A percentile compares a stretch with the other conserved stretches of the same genome.
phyloP scores from a whole-genome alignment of 2,113 vertebrate genomes.

The Corythoichthys intestinalis region DNA sequence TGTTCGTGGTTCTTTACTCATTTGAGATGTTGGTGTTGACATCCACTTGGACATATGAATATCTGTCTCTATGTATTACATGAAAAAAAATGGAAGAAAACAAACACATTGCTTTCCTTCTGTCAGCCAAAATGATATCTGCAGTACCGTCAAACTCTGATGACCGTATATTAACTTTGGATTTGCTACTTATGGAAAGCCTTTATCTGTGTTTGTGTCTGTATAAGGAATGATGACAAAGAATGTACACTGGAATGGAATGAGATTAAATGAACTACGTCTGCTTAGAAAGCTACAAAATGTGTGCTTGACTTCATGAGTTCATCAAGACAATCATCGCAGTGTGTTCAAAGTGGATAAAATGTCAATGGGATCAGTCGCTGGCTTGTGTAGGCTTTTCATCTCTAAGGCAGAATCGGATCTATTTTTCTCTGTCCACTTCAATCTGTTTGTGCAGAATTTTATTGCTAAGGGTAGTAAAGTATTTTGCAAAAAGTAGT shows the following conservation, averaged over 20 bases:
- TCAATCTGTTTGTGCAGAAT: not conserved
- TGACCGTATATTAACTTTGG: constrained; percentile 33
- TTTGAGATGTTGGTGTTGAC: constrained; percentile 59
- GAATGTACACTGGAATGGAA: constrained; percentile 68
- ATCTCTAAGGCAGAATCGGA: not conserved
- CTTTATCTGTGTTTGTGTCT: constrained; percentile 66
- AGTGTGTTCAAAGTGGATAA: not conserved
- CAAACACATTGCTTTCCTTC: constrained; percentile 51
- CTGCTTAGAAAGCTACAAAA: constrained; percentile 63
- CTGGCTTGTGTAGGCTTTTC: too few species aligned
- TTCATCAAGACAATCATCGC: constrained; percentile 23
- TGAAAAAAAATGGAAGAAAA: not conserved
- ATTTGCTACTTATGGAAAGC: constrained; percentile 42
- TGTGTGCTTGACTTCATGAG: constrained; percentile 45
- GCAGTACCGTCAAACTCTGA: constrained; percentile 42
- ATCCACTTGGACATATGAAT: constrained; percentile 61
- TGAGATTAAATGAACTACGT: constrained; percentile 60
- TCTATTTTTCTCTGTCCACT: constrained; percentile 1
- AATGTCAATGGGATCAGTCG: not conserved
- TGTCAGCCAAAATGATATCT: constrained; percentile 53
- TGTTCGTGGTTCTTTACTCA: constrained; percentile 46
- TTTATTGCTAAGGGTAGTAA: not conserved
- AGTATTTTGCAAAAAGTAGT: not conserved
- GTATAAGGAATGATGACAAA: constrained; percentile 58
- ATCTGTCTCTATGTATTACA: constrained; percentile 62